A percentile compares a stretch with the other conserved stretches of the same genome.
Evolutionary conservation across 2,888 invertebrate genomes (phyloP).

Genomic region (Hedya salicella): DNA sequence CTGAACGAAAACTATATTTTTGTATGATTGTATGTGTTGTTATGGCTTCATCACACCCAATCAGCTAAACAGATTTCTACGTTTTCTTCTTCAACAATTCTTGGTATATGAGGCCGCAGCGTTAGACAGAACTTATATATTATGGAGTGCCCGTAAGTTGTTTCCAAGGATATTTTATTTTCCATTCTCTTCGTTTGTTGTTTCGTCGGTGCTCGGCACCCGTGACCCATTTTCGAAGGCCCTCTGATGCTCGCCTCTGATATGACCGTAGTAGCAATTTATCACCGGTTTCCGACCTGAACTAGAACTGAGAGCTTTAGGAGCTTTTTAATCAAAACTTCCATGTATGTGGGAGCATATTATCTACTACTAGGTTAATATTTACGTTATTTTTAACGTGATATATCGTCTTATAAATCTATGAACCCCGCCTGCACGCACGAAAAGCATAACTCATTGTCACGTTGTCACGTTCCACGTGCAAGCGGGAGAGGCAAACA

Average conservation of each 20-base stretch:
- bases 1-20: no score
- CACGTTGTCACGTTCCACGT: no score
- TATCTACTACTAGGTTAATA: neutral
- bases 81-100: no score
- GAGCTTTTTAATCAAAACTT: constrained; percentile 32
- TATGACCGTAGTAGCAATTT: constrained; percentile 60
- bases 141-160: constrained; percentile 30
- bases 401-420: no score
- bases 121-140: constrained; percentile 27
- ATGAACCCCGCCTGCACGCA: no score
- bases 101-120: constrained; percentile 25
- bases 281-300: constrained; percentile 51
- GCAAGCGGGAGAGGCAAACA: no score
- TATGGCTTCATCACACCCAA: no score
- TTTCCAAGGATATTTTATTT: constrained; percentile 51
- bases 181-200: constrained; percentile 55
- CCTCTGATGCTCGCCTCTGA: constrained; percentile 66
- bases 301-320: constrained; percentile 40
- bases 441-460: no score
- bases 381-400: no score
- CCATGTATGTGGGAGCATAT: neutral
- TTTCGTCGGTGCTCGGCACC: constrained; percentile 52
- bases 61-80: no score
- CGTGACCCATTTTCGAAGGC: constrained; percentile 70
- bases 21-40: no score